A percentile compares a stretch with the other conserved stretches of the same genome.
Conservation (phyloP, 2,113 vertebrate genomes). For the Psittacus erithacus region DNA sequence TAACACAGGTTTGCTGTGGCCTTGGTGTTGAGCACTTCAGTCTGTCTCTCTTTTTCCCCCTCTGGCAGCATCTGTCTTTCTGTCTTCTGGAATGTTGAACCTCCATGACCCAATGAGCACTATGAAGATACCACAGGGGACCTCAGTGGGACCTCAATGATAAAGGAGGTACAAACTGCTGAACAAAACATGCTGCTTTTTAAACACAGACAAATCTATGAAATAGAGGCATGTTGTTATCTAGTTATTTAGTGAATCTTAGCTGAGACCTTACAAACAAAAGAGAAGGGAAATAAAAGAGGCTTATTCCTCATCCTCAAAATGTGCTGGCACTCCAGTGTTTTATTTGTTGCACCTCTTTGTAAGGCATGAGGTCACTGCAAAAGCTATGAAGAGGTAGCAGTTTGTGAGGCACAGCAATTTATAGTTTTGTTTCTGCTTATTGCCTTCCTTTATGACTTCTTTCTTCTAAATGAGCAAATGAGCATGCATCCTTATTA, state of each 20-base stretch:
- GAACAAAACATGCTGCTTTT: background rate
- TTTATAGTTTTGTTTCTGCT: slow-evolving; percentile 24
- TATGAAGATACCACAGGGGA: background rate
- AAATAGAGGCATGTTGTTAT: background rate
- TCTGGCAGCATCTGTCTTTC: background rate
- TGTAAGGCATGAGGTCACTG: background rate
- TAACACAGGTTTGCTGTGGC: background rate
- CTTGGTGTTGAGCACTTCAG: background rate
- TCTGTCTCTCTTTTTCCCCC: background rate
- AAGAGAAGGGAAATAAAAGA: background rate
- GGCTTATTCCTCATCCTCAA: background rate
- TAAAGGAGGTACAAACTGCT: background rate
- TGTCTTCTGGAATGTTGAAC: background rate
- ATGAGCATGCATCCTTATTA: background rate
- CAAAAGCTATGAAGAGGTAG: background rate
- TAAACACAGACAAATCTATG: background rate
- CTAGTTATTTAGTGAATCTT: background rate
- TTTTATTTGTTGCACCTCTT: background rate
- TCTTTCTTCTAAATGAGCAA: slow-evolving; percentile 34
- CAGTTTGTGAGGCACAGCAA: background rate
- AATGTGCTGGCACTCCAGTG: background rate
- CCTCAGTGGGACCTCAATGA: background rate
- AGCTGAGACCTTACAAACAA: background rate
- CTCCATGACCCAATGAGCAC: background rate
- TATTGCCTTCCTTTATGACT: slow-evolving; percentile 44